Base-by-base conservation (phyloP, 1,140 invertebrate species). In the Caenorhabditis latens region DNA sequence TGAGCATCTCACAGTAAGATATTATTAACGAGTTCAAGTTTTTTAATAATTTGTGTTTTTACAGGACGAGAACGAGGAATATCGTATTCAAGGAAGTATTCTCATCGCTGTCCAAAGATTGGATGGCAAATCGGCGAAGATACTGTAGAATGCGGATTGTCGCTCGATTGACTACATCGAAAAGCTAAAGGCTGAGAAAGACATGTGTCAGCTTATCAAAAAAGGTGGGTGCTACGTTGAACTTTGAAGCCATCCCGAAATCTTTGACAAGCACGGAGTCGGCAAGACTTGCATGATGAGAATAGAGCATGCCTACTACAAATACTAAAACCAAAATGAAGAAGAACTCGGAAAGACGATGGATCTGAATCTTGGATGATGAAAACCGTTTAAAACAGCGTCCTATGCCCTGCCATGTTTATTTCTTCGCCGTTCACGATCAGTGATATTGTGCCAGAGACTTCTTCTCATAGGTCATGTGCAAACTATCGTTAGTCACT, bases 101-200 rank as follows among this genome's bases (percentile, higher is more conserved):
- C 86, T 92, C 24, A 84, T 93, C 71, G 84, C 87, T 46, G 90
- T 92, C 8, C 90, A 92, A 42, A 90, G 91, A 50, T 83, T 92
- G 87, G 97, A 99, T 93, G 97, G 99, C 92, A 98, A 99, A 93
- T 99, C 99, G 90, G 97, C 95, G 6, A 99, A 99, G 93, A 94
- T 99, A 89, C 93, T 99, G n/a, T 99, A 99, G 92, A 97, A 97
- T 93, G 90, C 91, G 19, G 98, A 99, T 95, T 98, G 98, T 50
- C 98, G 99, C 92, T 97, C 96, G 61, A 98, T 98, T 90, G 98
- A 99, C 93, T 99, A 99, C 93, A 97, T 99, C 0, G 97, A 99
- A 90, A 95, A 96, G 95, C 94, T 99, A 55, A 97, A 98, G 93
- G 97, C 99, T 93, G 98, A 99, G 93, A 95, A 95, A 40, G 94